Conservation (phyloP, 2,888 invertebrate genomes). For the Hypolimnas misippus region DNA sequence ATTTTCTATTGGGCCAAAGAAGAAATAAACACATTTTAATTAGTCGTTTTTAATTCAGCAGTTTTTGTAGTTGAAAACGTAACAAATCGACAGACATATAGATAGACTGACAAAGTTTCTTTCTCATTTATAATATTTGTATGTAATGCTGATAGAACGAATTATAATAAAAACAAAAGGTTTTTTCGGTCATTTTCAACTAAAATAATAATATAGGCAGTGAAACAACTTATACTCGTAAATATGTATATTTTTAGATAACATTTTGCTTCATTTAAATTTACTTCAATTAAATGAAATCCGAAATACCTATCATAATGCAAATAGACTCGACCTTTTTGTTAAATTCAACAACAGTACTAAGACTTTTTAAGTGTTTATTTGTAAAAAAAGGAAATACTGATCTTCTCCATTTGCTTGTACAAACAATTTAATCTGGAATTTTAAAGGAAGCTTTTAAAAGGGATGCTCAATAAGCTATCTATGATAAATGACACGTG, state of each 20-base stretch:
- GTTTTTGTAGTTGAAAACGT: too few species aligned
- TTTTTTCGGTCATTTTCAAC: too few species aligned
- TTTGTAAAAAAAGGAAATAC: conserved; percentile 9
- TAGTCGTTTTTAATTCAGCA: neutral
- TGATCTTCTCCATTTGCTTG: conserved; percentile 12
- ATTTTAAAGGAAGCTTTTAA: too few species aligned
- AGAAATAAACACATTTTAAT: too few species aligned
- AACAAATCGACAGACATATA: too few species aligned
- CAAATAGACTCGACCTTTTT: neutral
- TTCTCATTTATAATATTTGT: too few species aligned
- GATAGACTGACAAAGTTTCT: too few species aligned
- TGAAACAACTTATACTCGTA: neutral
- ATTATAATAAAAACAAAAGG: neutral
- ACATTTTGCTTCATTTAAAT: neutral
- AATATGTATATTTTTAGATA: neutral
- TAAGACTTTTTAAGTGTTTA: conserved; percentile 5
- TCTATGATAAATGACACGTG: too few species aligned
- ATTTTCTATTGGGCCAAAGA: too few species aligned
- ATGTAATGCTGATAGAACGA: too few species aligned
- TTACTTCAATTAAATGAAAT: neutral
- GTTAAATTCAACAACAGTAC: neutral
- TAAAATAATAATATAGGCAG: too few species aligned
- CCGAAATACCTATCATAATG: neutral
- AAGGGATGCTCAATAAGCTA: too few species aligned
- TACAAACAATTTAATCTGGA: conserved; percentile 7